Conservation (phyloP, 2,797 vertebrate genomes). For the Pygocentrus nattereri region DNA sequence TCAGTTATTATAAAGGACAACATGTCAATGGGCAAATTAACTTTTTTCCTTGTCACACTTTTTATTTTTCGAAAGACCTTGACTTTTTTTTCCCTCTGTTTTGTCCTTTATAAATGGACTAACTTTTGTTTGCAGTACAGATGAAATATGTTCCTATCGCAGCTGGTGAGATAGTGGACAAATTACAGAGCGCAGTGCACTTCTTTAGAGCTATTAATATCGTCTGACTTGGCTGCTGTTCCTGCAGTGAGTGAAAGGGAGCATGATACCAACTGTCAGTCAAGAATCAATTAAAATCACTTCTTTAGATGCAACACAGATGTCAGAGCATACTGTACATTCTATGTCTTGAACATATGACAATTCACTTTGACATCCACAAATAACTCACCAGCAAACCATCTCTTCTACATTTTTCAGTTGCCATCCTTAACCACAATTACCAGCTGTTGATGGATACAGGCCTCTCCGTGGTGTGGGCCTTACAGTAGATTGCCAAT, state of each 20-base stretch:
- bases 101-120: constrained; percentile 63
- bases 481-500: constrained; percentile 75
- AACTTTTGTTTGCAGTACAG: constrained; percentile 50
- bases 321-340: not conserved
- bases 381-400: constrained; percentile 42
- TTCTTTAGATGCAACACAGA: not conserved
- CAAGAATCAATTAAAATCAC: not conserved
- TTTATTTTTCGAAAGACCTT: constrained; percentile 76
- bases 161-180: constrained; percentile 40
- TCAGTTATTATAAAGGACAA: constrained; percentile 80
- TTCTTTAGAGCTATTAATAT: constrained; percentile 39
- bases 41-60: constrained; percentile 68
- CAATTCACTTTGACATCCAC: not conserved
- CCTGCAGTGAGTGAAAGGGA: not conserved
- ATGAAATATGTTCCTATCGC: constrained; percentile 47
- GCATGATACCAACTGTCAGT: not conserved
- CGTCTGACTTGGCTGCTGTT: constrained; percentile 20
- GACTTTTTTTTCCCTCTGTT: constrained; percentile 79
- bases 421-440: constrained; percentile 53
- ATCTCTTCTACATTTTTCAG: constrained; percentile 29
- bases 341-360: not conserved
- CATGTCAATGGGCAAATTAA: constrained; percentile 83
- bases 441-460: constrained; percentile 57
- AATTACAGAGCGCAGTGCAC: constrained; percentile 41
- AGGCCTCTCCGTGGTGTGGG: constrained; percentile 32